Conservation (phyloP, 2,797 vertebrate genomes). For the Simalia tracyae region DNA sequence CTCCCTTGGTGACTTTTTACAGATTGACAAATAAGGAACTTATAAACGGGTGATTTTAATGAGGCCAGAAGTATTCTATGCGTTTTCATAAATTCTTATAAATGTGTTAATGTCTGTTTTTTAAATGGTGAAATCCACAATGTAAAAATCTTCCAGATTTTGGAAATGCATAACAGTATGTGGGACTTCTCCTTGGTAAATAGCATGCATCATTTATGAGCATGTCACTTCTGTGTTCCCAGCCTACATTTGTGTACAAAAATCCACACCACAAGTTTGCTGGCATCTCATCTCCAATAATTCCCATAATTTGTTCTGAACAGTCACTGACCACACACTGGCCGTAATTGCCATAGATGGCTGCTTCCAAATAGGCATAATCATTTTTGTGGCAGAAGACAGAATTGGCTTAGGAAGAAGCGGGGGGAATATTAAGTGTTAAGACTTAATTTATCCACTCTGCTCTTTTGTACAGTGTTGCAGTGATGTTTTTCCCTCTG, state of each 20-base stretch:
- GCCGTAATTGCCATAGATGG: not conserved
- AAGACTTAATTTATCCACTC: not conserved
- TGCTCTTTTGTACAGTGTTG: not conserved
- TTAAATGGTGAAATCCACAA: not conserved
- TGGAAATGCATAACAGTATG: not conserved
- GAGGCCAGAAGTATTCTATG: not conserved
- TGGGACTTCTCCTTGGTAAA: not conserved
- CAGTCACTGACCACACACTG: not conserved
- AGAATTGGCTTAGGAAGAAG: not conserved
- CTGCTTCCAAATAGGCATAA: not conserved
- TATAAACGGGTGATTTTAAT: constrained; percentile 8
- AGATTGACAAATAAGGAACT: not conserved
- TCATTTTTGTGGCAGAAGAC: not conserved
- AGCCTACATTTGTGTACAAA: not conserved
- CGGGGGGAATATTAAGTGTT: not conserved
- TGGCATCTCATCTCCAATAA: not conserved
- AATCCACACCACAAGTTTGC: not conserved
- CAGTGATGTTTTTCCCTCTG: not conserved
- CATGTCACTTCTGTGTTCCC: not conserved
- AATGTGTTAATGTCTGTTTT: not conserved
- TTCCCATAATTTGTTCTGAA: not conserved
- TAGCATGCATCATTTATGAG: not conserved
- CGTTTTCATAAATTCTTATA: constrained; percentile 11
- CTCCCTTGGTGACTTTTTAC: constrained; percentile 6
- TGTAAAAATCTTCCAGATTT: not conserved